Evolutionary conservation across 1,140 invertebrate genomes (phyloP).

Genomic region (Venturia canescens): DNA sequence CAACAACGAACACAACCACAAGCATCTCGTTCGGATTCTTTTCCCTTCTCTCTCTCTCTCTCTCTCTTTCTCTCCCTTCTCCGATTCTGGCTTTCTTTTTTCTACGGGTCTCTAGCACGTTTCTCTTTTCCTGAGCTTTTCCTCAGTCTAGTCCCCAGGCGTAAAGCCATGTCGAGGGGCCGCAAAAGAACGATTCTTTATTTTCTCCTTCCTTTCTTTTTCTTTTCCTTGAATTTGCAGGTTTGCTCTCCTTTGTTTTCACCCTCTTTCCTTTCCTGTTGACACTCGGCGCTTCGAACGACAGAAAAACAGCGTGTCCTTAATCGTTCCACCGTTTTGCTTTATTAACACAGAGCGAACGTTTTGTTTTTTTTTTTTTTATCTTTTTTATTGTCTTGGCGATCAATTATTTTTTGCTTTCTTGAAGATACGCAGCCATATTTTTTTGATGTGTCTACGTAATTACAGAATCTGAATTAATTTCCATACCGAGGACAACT

Average conservation of each 20-base stretch:
- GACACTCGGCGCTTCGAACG: constrained; percentile 35
- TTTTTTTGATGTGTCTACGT: background rate
- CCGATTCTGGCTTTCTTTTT: constrained; percentile 23
- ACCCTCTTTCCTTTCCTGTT: constrained; percentile 19
- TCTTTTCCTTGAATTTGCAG: constrained; percentile 10
- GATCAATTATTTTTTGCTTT: too few relatives aligned
- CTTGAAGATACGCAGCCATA: background rate
- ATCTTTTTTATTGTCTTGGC: too few relatives aligned
- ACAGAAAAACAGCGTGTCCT: background rate
- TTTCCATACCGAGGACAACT: background rate
- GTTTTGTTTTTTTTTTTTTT: background rate
- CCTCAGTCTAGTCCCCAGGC: constrained; percentile 28
- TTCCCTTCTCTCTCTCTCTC: background rate
- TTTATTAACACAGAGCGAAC: background rate
- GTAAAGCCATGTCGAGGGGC: constrained; percentile 27
- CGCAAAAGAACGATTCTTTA: constrained; percentile 46
- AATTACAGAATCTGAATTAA: background rate
- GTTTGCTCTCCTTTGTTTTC: constrained; percentile 34
- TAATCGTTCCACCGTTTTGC: constrained; percentile 37
- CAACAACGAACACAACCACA: constrained; percentile 28
- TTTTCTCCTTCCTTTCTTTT: constrained; percentile 22
- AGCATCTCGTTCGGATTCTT: constrained; percentile 36
- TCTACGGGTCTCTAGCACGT: background rate
- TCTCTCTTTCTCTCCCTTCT: constrained; percentile 54
- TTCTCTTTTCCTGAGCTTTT: constrained; percentile 10